Conservation (phyloP, 2,888 invertebrate species). For the Pollenia labialis region DNA sequence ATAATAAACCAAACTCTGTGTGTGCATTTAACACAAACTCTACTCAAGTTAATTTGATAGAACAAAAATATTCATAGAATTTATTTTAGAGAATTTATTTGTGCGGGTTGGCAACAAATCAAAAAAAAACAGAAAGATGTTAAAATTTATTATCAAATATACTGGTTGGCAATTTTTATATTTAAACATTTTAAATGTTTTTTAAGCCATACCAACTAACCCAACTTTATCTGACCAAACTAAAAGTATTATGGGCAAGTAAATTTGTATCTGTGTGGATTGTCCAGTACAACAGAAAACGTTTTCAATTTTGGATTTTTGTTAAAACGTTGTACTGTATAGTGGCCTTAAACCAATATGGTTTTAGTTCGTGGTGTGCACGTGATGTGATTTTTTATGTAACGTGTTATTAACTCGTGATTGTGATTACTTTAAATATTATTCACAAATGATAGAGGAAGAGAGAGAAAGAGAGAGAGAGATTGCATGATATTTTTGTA, state of each 20-base stretch:
- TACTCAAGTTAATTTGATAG: not conserved
- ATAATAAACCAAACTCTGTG: not conserved
- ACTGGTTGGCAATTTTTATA: conserved; percentile 47
- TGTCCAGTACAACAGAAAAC: not conserved
- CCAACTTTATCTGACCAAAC: conserved; percentile 18
- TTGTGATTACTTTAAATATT: too few relatives aligned
- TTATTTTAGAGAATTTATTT: not conserved
- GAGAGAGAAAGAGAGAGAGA: too few relatives aligned
- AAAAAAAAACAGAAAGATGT: not conserved
- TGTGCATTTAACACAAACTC: not conserved
- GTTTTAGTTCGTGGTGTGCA: conserved; percentile 16
- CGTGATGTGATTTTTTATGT: not conserved
- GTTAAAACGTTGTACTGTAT: not conserved
- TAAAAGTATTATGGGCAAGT: not conserved
- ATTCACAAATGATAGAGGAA: too few relatives aligned
- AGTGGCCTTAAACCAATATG: conserved; percentile 12
- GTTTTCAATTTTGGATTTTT: conserved; percentile 3
- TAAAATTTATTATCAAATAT: conserved; percentile 61
- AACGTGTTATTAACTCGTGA: too few relatives aligned
- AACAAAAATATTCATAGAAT: conserved; percentile 8
- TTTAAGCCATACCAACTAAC: conserved; percentile 13
- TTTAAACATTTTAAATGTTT: conserved; percentile 47
- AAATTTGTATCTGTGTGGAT: not conserved
- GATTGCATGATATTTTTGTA: too few relatives aligned
- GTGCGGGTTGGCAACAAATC: not conserved